Evolutionary conservation across 2,113 vertebrate genomes (phyloP).

Genomic region (Perca schrenkii): DNA sequence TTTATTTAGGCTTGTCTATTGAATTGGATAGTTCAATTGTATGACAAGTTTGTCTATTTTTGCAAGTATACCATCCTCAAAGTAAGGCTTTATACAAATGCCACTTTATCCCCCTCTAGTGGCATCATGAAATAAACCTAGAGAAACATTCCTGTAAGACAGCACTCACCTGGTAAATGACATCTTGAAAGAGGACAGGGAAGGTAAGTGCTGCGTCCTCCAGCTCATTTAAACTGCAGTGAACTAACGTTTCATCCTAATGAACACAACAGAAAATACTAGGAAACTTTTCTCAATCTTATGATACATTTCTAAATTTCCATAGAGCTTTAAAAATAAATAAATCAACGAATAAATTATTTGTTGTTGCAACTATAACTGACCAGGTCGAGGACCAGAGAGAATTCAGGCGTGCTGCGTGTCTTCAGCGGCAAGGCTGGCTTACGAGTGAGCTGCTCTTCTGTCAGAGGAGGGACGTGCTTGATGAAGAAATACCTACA

Average conservation of each 20-base stretch:
- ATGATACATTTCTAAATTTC: not conserved
- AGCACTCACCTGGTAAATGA: slow-evolving; percentile 95
- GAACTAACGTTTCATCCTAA: slow-evolving; percentile 98
- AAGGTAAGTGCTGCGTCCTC: slow-evolving; percentile 99
- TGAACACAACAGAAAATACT: slow-evolving; percentile 5
- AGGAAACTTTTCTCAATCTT: not conserved
- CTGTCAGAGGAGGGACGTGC: slow-evolving; percentile 96
- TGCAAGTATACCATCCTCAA: not conserved
- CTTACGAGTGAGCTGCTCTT: slow-evolving; percentile 98
- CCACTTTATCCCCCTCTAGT: slow-evolving; percentile 57
- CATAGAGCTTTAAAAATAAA: not conserved
- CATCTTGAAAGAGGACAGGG: slow-evolving; percentile 99
- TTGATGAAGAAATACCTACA: slow-evolving; percentile 99
- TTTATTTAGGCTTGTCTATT: not conserved
- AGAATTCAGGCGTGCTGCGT: slow-evolving; percentile 98
- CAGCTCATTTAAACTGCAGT: slow-evolving; percentile 98
- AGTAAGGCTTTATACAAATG: not conserved
- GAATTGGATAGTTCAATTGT: not conserved
- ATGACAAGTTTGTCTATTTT: not conserved
- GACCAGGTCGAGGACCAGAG: slow-evolving; percentile 97
- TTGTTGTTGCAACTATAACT: slow-evolving; percentile 38
- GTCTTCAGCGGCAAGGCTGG: slow-evolving; percentile 98
- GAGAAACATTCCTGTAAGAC: fast-evolving
- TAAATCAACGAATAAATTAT: not conserved
- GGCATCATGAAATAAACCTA: slow-evolving; percentile 4